phyloP scores from a whole-genome alignment of 2,797 vertebrate genomes.

The Strix occidentalis region DNA sequence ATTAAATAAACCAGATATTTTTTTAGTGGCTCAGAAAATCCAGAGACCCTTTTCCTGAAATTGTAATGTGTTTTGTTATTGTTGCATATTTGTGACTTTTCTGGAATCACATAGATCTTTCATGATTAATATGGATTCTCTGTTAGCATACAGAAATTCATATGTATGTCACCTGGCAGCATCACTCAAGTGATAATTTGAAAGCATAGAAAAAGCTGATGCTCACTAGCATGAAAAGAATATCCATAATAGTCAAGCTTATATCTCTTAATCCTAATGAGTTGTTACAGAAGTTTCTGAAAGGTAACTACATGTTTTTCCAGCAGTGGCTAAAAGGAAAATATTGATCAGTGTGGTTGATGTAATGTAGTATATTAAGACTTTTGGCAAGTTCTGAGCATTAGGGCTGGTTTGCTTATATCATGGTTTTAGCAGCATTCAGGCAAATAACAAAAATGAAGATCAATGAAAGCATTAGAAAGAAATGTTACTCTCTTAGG shows the following conservation, averaged over 20 bases:
- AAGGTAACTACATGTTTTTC: conserved; percentile 18
- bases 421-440: conserved; percentile 11
- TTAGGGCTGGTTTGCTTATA: conserved; percentile 4
- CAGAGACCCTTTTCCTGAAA: not conserved
- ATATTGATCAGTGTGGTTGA: conserved; percentile 34
- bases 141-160: not conserved
- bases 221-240: not conserved
- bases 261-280: not conserved
- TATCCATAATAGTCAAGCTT: not conserved
- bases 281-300: not conserved
- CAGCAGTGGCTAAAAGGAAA: conserved; percentile 4
- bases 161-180: not conserved
- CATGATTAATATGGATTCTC: not conserved
- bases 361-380: not conserved
- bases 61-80: not conserved
- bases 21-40: not conserved
- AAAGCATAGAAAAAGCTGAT: not conserved
- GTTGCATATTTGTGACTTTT: not conserved
- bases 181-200: not conserved
- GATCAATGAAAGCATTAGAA: conserved; percentile 67
- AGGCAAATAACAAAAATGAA: conserved; percentile 44
- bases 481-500: conserved; percentile 44
- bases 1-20: not conserved
- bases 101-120: not conserved
- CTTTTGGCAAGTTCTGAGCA: not conserved